Conservation (phyloP, 2,113 vertebrate species). For the Nettapus auritus region DNA sequence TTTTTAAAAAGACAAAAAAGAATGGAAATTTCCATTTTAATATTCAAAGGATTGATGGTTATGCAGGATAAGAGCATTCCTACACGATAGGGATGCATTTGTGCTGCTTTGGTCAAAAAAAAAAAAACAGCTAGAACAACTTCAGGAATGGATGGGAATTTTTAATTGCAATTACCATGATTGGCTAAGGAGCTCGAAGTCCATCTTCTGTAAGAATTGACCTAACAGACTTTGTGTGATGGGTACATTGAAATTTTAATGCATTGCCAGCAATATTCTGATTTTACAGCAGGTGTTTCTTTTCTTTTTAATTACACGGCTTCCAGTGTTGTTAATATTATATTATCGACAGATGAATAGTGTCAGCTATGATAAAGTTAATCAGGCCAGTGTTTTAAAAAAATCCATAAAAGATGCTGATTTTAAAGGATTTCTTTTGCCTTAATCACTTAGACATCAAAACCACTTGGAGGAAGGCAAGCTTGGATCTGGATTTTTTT, state of each 20-base stretch:
- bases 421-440: not conserved
- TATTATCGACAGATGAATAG: not conserved
- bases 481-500: not conserved
- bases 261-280: not conserved
- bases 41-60: not conserved
- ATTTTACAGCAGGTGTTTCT: not conserved
- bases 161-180: not conserved
- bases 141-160: not conserved
- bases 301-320: not conserved
- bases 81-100: not conserved
- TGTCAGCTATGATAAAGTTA: slow-evolving; percentile 23
- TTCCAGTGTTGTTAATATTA: not conserved
- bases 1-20: not conserved
- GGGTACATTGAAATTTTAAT: rapidly evolving
- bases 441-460: not conserved
- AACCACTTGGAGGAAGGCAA: not conserved
- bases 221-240: not conserved
- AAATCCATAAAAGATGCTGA: not conserved
- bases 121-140: not conserved
- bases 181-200: not conserved
- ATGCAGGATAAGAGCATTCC: not conserved
- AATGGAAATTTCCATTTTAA: not conserved
- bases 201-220: not conserved
- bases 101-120: not conserved
- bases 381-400: not conserved